Evolutionary conservation across 2,113 vertebrate genomes (phyloP).

Genomic region (Dolichallabes microphthalmus): DNA sequence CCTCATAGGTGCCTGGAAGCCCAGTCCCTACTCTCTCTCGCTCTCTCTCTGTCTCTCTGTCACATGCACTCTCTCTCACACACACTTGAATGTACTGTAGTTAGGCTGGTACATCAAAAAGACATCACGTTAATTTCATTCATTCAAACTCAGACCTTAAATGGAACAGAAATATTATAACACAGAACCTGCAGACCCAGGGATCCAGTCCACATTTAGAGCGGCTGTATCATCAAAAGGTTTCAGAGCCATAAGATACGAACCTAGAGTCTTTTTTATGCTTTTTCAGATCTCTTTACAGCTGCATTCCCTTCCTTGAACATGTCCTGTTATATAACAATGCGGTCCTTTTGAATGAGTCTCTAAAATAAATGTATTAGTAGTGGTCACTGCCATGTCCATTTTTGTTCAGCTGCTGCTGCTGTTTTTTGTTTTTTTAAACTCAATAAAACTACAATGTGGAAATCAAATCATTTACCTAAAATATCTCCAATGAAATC

Average conservation of each 20-base stretch:
- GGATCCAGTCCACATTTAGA: not conserved
- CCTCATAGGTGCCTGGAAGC: slow-evolving; percentile 25
- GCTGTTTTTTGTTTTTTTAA: not conserved
- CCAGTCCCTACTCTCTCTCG: not conserved
- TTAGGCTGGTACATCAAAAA: too few species aligned
- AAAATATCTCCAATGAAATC: not conserved
- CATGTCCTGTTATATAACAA: not conserved
- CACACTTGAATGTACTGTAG: not conserved
- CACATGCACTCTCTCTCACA: not conserved
- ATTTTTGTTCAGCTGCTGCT: not conserved
- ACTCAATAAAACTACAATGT: not conserved
- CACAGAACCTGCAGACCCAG: not conserved
- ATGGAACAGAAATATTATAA: too few species aligned
- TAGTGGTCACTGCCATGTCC: not conserved
- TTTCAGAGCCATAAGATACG: too few species aligned
- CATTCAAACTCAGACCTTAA: too few species aligned
- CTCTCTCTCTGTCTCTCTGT: not conserved
- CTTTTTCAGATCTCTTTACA: not conserved
- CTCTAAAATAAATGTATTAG: not conserved
- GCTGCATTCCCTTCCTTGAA: not conserved
- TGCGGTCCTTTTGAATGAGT: not conserved
- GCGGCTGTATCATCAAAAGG: not conserved
- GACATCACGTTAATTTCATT: too few species aligned
- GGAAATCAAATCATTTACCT: not conserved
- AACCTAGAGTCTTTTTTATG: too few species aligned